Evolutionary conservation across 1,140 invertebrate genomes (phyloP), one percentile per base, ranked within the genome.

Genomic region (Phymorhynchus buccinoides): DNA sequence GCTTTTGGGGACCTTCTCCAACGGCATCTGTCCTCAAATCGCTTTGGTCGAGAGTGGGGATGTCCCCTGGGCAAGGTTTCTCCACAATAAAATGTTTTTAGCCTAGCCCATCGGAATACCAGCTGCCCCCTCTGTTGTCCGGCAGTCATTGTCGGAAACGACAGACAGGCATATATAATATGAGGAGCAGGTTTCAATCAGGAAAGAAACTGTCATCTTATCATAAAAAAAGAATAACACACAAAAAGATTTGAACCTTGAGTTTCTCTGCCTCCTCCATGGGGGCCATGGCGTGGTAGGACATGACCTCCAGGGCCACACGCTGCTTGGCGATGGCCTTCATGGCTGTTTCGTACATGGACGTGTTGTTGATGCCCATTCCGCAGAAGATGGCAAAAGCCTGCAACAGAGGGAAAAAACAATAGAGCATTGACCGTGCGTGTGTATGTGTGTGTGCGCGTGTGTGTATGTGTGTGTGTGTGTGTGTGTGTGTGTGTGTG

Each of bases 341-440:
- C 35, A 91, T 87, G 9, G 92, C 89, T 56, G 90, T 92, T 92
- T 99, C 98, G 93, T 98, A 99, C 96, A 98, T 98, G 92, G 98
- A 97, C 0, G 98, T 99, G 92, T 99, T 99, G 93, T 99, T 97
- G 83, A 99, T 99, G 0, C 98, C 98, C 73, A 99, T 95, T 6
- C 98, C 98, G 92, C 97, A 99, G 93, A 99, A 99, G 86, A 99
- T 98, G 44, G 97, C 97, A 93, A 99, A 99, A 1, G 98, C 98
- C 94, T 99, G 97, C 90, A 97, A 89, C 97, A 84, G 27, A 73
- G 80, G n/a, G 42, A 9, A 62, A 73, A 30, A 37, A 12, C 37
- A 37, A 78, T 7, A 75, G 30, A 37, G 48, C 12, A 52, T 22
- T 52, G 48, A 52, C 9, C 9, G 9, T 12, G 22, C 9, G 48